Evolutionary conservation across 2,797 vertebrate species (phyloP).

Genomic region (Pelochelys cantorii): DNA sequence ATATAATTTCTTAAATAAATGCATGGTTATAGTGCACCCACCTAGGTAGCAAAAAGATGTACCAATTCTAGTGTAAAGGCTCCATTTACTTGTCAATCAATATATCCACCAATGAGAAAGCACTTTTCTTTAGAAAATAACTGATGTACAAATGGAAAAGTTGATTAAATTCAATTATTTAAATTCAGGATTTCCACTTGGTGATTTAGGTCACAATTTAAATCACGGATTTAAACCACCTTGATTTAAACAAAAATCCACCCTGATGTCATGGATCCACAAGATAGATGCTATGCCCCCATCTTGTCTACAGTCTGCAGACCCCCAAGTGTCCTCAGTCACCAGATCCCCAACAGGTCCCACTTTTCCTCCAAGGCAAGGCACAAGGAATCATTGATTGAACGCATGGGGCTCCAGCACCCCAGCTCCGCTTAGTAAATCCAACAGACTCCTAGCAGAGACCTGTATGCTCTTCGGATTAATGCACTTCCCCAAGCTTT

Average conservation of each 20-base stretch:
- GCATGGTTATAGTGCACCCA: neutral
- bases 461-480: neutral
- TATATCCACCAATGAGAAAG: neutral
- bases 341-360: neutral
- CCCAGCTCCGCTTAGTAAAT: neutral
- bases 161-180: neutral
- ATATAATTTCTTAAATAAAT: neutral
- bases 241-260: neutral
- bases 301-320: neutral
- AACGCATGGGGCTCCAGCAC: neutral
- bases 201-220: neutral
- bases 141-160: neutral
- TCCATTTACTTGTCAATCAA: neutral
- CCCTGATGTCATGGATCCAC: neutral
- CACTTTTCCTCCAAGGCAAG: neutral
- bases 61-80: neutral
- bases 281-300: neutral
- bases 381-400: neutral
- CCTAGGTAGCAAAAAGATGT: neutral
- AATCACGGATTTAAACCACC: neutral
- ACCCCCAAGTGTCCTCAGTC: neutral
- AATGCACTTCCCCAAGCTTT: neutral
- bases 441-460: neutral
- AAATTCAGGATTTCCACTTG: neutral
- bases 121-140: neutral